Base-by-base conservation (phyloP, 2,888 invertebrate genomes). In the Conchocele bisecta region DNA sequence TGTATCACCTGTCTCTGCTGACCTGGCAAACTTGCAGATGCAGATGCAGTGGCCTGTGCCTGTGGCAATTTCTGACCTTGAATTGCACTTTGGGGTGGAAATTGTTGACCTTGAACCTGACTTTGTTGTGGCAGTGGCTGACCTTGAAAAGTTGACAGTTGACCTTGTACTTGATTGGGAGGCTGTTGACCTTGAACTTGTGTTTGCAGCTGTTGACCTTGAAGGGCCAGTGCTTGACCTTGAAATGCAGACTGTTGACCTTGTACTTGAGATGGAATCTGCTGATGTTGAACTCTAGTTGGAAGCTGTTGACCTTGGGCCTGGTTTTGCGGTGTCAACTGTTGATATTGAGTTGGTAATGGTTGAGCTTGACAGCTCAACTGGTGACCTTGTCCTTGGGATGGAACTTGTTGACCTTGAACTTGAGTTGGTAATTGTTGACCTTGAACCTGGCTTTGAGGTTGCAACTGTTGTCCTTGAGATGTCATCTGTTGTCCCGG, bases 371-470 rank as follows among this genome's bases (percentile, higher is more conserved):
- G n/a, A n/a, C n/a, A n/a, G 37, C n/a, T 35, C 11, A 35, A 13
- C 11, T 35, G 11, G 11, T 35, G 37, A 13, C 51, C 35, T 29
- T 20, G 11, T 51, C 41, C 22, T 31, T 15, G 50, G 41, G 48
- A 39, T 15, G 41, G 35, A 28, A 39, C 29, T 61, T 46, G 26
- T 39, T 66, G 70, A 59, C 53, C 48, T 42, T 67, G 73, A 54
- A 39, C 50, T 50, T 59, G 35, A 7, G 29, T 22, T n/a, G n/a
- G n/a, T n/a, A n/a, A n/a, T n/a, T n/a, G n/a, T 37, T 37, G 59
- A 20, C 59, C 67, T 54, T 41, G 50, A 20, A 56, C 9, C 13
- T 44, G 44, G 9, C 20, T 6, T 44, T 58, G 57, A 44, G 11
- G 17, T 22, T 42, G 44, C 29, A 29, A 4, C 3, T 9, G 11